These are phyloP conservation scores for Hydrozoanthus gracilis DNA, from an alignment of 92 coral and sea anemone species.

Conservation along the genomic window DNA sequence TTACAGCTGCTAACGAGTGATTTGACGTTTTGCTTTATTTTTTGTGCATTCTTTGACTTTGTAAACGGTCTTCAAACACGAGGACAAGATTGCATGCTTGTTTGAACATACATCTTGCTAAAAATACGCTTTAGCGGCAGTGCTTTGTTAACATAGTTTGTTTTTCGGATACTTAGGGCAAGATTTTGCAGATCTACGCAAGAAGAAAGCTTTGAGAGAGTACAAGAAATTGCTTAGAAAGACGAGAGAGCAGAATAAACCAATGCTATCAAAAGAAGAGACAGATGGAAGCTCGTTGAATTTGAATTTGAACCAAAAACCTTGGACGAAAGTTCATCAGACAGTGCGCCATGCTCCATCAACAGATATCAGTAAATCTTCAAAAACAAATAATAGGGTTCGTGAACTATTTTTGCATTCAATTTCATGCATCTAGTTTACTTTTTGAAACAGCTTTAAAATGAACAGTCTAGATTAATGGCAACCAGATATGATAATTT, in stretches of 20 bases:
- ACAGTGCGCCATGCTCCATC: neutral
- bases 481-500: too few species aligned
- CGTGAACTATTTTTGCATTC: conserved; percentile 12
- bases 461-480: too few species aligned
- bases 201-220: conserved; percentile 74
- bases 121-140: too few species aligned
- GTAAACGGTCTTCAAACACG: too few species aligned
- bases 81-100: too few species aligned
- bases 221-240: conserved; percentile 81
- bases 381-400: neutral
- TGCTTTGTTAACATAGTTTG: neutral
- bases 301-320: neutral
- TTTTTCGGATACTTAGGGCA: conserved; percentile 63
- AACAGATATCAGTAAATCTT: neutral
- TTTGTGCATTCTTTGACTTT: too few species aligned
- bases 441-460: too few species aligned
- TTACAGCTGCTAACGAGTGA: neutral
- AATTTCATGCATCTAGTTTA: too few species aligned
- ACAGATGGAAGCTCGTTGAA: neutral
- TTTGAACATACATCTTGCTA: too few species aligned
- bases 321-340: neutral
- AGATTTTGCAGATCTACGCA: conserved; percentile 87
- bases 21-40: neutral
- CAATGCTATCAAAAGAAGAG: neutral
- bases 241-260: conserved; percentile 59